Base-by-base conservation (phyloP, 1,140 invertebrate genomes). In the Ridgeia piscesae region DNA sequence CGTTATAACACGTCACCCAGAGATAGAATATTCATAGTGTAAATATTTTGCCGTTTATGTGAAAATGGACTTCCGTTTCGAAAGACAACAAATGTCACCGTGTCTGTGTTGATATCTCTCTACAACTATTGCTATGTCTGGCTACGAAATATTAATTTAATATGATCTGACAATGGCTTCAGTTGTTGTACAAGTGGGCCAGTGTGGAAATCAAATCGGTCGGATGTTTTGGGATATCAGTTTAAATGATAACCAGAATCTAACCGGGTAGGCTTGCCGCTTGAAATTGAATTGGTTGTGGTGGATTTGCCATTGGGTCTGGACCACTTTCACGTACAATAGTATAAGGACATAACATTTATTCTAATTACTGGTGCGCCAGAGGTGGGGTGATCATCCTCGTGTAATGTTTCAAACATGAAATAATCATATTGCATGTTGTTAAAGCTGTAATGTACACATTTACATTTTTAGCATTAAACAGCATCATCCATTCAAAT, bases 151-250 rank as follows among this genome's bases (percentile, higher is more conserved):
- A 21, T 77, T 77, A 31, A 77, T 77, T 77, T 77, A 77, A 77
- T 77, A 9, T 31, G 58, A 21, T 21, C 58, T 77, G 27, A 77
- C 58, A 77, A 77, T 77, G 58, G 58, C 58, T 77, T 77, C 58
- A 77, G 58, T 77, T 77, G 58, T 77, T 31, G 58, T 77, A 77
- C 94, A 95, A 34, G 94, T 95, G 91, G 94, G 95, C 34, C 95
- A 95, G 89, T 95, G 95, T 93, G 95, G 95, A 91, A 95, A 95
- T 91, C 95, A 95, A 93, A 93, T 95, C 42, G 94, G 95, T n/a
- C 93, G 94, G 14, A 77, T 92, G 21, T 94, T 95, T 88, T 95
- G 94, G 95, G 94, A 94, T 35, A 93, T 92, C 88, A 89, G 94
- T 35, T 34, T 90, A 8, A 93, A 94, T 31, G 94, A 95, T 91